Conservation (phyloP, 1,140 invertebrate species). For the Zaprionus taronus region DNA sequence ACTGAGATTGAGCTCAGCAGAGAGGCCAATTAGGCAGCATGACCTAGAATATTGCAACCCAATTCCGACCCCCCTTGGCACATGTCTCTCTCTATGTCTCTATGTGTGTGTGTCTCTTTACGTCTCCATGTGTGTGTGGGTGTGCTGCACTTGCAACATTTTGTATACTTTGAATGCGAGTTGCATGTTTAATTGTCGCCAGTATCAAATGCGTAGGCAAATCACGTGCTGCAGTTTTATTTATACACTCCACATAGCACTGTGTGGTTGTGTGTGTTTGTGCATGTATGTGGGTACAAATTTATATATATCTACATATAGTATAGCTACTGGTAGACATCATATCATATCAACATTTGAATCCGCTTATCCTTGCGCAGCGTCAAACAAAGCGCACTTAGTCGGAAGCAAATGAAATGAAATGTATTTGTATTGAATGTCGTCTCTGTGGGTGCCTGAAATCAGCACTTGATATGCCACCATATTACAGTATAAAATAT, state of each 20-base stretch:
- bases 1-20: constrained; percentile 25
- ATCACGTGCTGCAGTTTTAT: constrained; percentile 56
- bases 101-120: constrained; percentile 6
- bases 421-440: neutral
- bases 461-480: neutral
- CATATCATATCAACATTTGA: neutral
- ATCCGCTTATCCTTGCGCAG: constrained; percentile 11
- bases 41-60: constrained; percentile 74
- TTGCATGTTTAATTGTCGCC: constrained; percentile 67
- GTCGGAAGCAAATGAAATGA: constrained; percentile 19
- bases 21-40: constrained; percentile 66
- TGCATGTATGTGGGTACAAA: constrained; percentile 2
- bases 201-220: constrained; percentile 69
- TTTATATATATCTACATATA: neutral
- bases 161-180: constrained; percentile 54
- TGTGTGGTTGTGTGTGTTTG: neutral
- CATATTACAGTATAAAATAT: neutral
- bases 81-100: constrained; percentile 5
- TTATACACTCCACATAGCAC: constrained; percentile 2
- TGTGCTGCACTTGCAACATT: constrained; percentile 37
- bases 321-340: neutral
- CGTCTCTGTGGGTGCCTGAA: neutral
- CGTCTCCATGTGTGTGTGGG: neutral
- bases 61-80: constrained; percentile 47
- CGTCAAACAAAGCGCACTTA: constrained; percentile 13